Evolutionary conservation across 2,113 vertebrate species (phyloP).

Genomic region (Phoenicopterus ruber): DNA sequence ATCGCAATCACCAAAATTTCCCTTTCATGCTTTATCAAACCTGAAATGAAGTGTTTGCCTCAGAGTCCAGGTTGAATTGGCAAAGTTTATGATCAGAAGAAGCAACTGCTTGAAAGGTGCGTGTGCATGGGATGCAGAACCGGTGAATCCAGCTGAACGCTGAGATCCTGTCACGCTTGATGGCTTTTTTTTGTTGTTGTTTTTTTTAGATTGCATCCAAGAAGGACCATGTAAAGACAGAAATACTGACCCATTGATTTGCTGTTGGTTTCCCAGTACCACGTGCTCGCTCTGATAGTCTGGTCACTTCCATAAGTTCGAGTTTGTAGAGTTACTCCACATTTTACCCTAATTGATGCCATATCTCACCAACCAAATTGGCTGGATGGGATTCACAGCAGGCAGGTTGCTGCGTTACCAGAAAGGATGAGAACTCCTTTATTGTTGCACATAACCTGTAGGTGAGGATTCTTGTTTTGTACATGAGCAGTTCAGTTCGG

Average conservation of each 20-base stretch:
- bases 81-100: not conserved
- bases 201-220: not conserved
- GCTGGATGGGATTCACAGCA: not conserved
- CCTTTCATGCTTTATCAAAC: not conserved
- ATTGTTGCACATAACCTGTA: not conserved
- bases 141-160: not conserved
- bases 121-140: not conserved
- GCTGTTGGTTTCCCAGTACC: not conserved
- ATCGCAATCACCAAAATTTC: not conserved
- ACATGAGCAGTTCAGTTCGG: not conserved
- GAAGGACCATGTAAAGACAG: not conserved
- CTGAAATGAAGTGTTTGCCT: not conserved
- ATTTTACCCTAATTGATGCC: not conserved
- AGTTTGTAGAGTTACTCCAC: not conserved
- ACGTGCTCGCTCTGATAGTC: not conserved
- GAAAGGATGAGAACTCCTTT: not conserved
- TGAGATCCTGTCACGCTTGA: not conserved
- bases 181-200: not conserved
- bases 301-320: not conserved
- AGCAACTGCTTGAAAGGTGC: not conserved
- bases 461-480: not conserved
- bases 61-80: not conserved
- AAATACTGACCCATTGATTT: not conserved
- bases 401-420: not conserved
- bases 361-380: not conserved